These are phyloP conservation scores for Aphaenogaster floridana DNA, from an alignment of 1,140 invertebrate genomes.

Conservation along the genomic window DNA sequence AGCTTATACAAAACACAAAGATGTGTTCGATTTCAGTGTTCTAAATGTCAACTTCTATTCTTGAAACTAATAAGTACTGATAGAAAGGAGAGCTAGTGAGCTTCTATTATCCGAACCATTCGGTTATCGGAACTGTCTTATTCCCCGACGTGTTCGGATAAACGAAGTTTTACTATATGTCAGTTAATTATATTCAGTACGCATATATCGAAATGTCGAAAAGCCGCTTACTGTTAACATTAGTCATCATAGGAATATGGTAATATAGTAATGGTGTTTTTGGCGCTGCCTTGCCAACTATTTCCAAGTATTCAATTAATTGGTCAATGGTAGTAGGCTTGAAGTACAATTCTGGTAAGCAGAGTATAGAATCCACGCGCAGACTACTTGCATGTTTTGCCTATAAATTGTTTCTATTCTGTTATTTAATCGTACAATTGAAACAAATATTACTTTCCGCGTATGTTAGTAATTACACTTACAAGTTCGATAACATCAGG, in stretches of 20 bases:
- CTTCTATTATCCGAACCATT: too few relatives aligned
- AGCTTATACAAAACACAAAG: too few relatives aligned
- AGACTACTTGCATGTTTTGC: constrained; percentile 91
- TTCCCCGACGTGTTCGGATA: too few relatives aligned
- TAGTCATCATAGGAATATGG: constrained; percentile 91
- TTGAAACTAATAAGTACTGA: too few relatives aligned
- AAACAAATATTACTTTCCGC: not conserved
- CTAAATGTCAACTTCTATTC: too few relatives aligned
- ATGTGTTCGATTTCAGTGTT: too few relatives aligned
- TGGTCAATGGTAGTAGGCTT: constrained; percentile 90
- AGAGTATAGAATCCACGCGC: constrained; percentile 91
- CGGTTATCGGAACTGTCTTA: too few relatives aligned
- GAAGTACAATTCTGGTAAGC: constrained; percentile 93
- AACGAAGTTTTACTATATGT: not conserved
- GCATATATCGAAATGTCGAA: not conserved
- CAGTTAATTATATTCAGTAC: not conserved
- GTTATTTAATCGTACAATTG: not conserved
- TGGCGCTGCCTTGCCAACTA: constrained; percentile 90
- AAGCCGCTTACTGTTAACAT: constrained; percentile 89
- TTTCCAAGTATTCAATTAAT: constrained; percentile 90
- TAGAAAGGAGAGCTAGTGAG: too few relatives aligned
- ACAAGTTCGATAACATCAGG: constrained; percentile 89
- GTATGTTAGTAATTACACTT: not conserved
- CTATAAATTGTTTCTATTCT: constrained; percentile 84
- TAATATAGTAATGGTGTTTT: constrained; percentile 94